Evolutionary conservation across 2,888 invertebrate species (phyloP).

Genomic region (Mongoloraphidia duomilia): DNA sequence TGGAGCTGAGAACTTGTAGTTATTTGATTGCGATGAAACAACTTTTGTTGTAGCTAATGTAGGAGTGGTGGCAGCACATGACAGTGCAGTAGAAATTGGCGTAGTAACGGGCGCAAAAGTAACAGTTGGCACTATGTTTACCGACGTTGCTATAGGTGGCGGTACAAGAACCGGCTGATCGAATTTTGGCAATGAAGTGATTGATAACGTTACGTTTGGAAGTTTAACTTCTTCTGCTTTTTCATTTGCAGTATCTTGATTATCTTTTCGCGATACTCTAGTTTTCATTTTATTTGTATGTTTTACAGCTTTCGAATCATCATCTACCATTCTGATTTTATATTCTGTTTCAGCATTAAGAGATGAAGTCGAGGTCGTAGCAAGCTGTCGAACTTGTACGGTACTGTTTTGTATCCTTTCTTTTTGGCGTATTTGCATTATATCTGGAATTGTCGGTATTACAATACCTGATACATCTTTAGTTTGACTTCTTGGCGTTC

Average conservation of each 20-base stretch:
- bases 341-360: slow-evolving; percentile 23
- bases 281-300: slow-evolving; percentile 31
- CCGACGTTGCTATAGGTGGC: slow-evolving; percentile 12
- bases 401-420: slow-evolving; percentile 44
- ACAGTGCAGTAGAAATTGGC: too few relatives aligned
- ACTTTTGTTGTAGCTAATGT: neutral
- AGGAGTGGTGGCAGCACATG: too few relatives aligned
- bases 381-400: slow-evolving; percentile 43
- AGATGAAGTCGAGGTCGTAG: slow-evolving; percentile 36
- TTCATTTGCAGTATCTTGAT: slow-evolving; percentile 18
- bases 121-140: too few relatives aligned
- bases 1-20: slow-evolving; percentile 35
- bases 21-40: neutral
- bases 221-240: slow-evolving; percentile 31
- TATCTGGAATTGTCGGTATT: slow-evolving; percentile 47
- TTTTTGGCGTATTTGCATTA: slow-evolving; percentile 43
- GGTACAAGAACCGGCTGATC: slow-evolving; percentile 31
- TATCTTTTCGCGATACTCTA: slow-evolving; percentile 15
- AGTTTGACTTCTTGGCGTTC: neutral
- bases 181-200: slow-evolving; percentile 41
- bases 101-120: too few relatives aligned
- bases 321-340: slow-evolving; percentile 23
- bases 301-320: slow-evolving; percentile 21
- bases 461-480: slow-evolving; percentile 31
- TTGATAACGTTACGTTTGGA: slow-evolving; percentile 37